Percentiles rank a stretch among this genome's conserved stretches.
These are phyloP conservation scores for Phytoseiulus persimilis DNA, from an alignment of 2,888 invertebrate genomes.

Conservation along the genomic window DNA sequence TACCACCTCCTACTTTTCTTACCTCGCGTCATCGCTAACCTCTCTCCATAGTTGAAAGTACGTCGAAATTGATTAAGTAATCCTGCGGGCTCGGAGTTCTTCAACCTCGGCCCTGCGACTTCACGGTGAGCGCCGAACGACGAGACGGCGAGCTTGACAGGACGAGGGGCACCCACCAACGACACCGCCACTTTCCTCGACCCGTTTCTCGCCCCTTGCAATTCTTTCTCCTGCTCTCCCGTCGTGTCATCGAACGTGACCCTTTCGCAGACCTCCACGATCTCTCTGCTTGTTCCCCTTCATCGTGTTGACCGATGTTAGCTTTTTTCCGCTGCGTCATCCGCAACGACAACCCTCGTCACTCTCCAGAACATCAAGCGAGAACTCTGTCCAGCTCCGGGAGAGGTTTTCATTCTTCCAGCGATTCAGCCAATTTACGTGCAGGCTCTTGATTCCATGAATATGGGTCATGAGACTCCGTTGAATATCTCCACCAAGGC, in stretches of 20 bases:
- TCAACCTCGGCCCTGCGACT: background rate
- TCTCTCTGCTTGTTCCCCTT: background rate
- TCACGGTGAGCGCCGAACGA: background rate
- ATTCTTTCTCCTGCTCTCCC: background rate
- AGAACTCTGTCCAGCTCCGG: too few species aligned
- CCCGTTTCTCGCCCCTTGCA: background rate
- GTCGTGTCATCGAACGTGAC: background rate
- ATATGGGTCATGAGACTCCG: too few species aligned
- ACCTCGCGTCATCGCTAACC: background rate
- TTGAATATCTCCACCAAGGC: too few species aligned
- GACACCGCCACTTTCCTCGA: background rate
- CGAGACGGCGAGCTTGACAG: background rate
- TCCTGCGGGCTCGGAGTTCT: background rate
- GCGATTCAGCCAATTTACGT: too few species aligned
- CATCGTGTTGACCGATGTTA: background rate
- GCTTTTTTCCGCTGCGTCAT: background rate
- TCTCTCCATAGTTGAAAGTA: background rate
- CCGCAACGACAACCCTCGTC: background rate
- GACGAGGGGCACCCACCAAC: background rate
- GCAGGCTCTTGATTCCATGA: too few species aligned
- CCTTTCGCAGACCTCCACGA: background rate
- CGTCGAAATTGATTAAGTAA: background rate
- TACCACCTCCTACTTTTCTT: background rate
- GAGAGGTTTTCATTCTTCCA: too few species aligned
- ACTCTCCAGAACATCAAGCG: background rate